These are phyloP conservation scores for Sesamia inferens DNA, from an alignment of 2,888 invertebrate genomes.

Conservation along the genomic window DNA sequence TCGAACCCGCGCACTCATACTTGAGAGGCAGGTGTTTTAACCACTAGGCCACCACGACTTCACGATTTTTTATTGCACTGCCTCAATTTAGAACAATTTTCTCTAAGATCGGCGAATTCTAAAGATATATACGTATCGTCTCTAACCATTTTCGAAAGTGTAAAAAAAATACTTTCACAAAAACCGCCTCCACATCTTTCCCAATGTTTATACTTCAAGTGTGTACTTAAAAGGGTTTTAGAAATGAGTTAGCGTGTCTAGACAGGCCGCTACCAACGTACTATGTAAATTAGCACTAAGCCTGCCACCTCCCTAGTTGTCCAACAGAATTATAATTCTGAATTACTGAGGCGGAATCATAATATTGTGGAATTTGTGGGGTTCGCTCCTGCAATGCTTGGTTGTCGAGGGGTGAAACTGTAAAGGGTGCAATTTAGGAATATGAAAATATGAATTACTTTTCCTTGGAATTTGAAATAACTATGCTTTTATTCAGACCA, in stretches of 20 bases:
- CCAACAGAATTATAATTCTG: conserved; percentile 41
- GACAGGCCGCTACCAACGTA: conserved; percentile 66
- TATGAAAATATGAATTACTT: conserved; percentile 4
- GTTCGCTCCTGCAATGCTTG: conserved; percentile 2
- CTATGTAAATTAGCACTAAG: conserved; percentile 60
- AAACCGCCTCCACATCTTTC: conserved; percentile 61
- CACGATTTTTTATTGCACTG: too few relatives aligned
- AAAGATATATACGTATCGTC: background rate
- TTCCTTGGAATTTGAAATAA: conserved; percentile 16
- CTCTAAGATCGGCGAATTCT: background rate
- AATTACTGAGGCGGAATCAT: conserved; percentile 38
- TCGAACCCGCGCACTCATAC: too few relatives aligned
- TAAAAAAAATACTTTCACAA: background rate
- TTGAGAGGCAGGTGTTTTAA: too few relatives aligned
- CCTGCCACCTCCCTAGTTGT: conserved; percentile 40
- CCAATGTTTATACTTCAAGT: conserved; percentile 63
- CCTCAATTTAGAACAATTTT: background rate
- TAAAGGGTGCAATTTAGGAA: conserved; percentile 18
- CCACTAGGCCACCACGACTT: too few relatives aligned
- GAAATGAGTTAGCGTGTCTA: conserved; percentile 86
- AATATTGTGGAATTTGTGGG: conserved; percentile 20
- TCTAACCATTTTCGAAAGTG: background rate
- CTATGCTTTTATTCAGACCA: background rate
- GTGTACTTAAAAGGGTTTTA: conserved; percentile 78
- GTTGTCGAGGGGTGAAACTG: background rate